A percentile compares a stretch with the other conserved stretches of the same genome.
phyloP scores from a whole-genome alignment of 1,140 invertebrate genomes.

The Plectrocnemia conspersa region DNA sequence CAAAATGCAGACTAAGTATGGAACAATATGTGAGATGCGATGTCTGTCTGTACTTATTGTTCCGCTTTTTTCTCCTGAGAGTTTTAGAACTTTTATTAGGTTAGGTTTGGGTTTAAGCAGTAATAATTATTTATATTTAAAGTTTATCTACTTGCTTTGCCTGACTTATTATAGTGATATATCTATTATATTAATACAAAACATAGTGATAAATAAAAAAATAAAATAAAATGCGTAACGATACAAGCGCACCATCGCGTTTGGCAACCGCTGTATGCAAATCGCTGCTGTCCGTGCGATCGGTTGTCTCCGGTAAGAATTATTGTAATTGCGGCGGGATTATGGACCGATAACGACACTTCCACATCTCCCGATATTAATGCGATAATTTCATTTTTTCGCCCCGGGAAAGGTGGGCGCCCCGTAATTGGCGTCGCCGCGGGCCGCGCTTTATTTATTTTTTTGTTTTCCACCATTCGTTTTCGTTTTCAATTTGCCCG shows the following conservation, averaged over 20 bases:
- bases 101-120: not conserved
- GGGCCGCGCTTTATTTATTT: not conserved
- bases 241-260: not conserved
- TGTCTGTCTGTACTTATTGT: too few species aligned
- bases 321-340: constrained; percentile 36
- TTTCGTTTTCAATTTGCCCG: constrained; percentile 34
- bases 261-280: constrained; percentile 24
- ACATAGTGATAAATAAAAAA: too few species aligned
- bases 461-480: not conserved
- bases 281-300: constrained; percentile 8
- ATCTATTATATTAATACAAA: too few species aligned
- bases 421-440: constrained; percentile 16
- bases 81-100: too few species aligned
- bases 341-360: constrained; percentile 34
- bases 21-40: too few species aligned
- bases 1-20: too few species aligned
- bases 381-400: constrained; percentile 34
- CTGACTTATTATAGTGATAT: too few species aligned
- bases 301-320: constrained; percentile 34
- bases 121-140: too few species aligned
- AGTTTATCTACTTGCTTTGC: too few species aligned
- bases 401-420: constrained; percentile 13
- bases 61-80: too few species aligned
- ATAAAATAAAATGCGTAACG: constrained; percentile 12
- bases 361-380: constrained; percentile 34